Evolutionary conservation across 2,113 vertebrate genomes (phyloP).

Genomic region (Pristiophorus japonicus): DNA sequence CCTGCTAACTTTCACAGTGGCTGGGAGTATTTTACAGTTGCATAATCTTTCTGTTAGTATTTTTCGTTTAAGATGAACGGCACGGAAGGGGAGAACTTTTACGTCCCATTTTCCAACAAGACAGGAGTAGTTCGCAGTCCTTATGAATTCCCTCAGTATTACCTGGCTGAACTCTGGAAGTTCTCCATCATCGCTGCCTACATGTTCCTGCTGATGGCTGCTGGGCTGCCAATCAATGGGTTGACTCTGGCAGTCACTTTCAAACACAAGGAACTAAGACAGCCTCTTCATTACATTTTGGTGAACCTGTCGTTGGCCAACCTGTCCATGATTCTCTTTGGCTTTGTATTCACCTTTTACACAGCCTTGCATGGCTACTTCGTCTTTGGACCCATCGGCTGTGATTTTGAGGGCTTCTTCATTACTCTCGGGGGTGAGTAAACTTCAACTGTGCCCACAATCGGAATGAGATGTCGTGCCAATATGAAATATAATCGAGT

Average conservation of each 20-base stretch:
- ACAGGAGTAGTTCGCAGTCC: constrained; percentile 67
- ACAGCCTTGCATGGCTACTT: constrained; percentile 58
- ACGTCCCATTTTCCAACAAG: constrained; percentile 71
- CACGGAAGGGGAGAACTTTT: constrained; percentile 70
- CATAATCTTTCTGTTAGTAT: not conserved
- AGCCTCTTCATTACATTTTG: constrained; percentile 69
- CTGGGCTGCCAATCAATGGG: constrained; percentile 63
- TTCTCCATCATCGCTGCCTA: constrained; percentile 57
- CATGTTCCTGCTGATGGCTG: constrained; percentile 64
- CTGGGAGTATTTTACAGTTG: not conserved
- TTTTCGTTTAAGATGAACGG: constrained; percentile 58
- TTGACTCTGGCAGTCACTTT: constrained; percentile 66
- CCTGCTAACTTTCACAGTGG: not conserved
- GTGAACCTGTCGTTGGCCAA: constrained; percentile 65
- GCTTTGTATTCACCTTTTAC: constrained; percentile 60
- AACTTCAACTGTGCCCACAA: not conserved
- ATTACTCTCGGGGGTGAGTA: constrained; percentile 64
- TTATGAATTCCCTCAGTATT: constrained; percentile 66
- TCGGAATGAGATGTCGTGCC: not conserved
- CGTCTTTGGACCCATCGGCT: constrained; percentile 48
- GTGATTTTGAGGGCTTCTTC: constrained; percentile 62
- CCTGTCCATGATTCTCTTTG: constrained; percentile 61
- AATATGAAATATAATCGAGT: not conserved
- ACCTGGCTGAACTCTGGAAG: constrained; percentile 59
- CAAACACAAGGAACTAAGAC: constrained; percentile 70